A percentile compares a stretch with the other conserved stretches of the same genome.
These are phyloP conservation scores for Calameuta pallipes DNA, from an alignment of 2,888 invertebrate genomes.

Conservation along the genomic window DNA sequence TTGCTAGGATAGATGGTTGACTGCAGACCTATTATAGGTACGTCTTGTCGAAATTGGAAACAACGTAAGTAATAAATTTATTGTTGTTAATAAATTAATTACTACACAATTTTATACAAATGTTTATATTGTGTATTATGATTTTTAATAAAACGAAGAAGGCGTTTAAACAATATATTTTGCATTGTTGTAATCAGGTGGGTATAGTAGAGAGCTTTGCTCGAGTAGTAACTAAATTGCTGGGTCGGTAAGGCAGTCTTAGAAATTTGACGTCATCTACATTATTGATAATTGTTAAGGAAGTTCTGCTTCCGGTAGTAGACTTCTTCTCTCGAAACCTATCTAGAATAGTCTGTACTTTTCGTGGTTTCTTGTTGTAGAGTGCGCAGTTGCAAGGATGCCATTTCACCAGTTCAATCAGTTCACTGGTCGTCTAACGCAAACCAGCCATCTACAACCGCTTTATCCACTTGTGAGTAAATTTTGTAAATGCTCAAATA, in stretches of 20 bases:
- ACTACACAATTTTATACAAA: background rate
- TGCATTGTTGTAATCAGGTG: background rate
- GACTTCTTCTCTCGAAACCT: background rate
- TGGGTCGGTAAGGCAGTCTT: background rate
- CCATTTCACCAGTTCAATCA: constrained; percentile 38
- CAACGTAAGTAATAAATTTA: background rate
- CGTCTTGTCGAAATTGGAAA: constrained; percentile 12
- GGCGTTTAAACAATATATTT: background rate
- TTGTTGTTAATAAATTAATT: background rate
- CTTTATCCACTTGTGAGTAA: constrained; percentile 44
- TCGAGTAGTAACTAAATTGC: background rate
- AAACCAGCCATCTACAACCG: constrained; percentile 31
- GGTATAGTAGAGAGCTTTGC: background rate
- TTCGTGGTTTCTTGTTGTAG: background rate
- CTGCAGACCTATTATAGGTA: background rate
- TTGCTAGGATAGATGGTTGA: constrained; percentile 25
- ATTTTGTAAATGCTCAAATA: constrained; percentile 1
- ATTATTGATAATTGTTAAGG: background rate
- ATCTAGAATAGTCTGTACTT: background rate
- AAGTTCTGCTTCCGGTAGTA: background rate
- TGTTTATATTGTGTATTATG: background rate
- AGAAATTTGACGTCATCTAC: background rate
- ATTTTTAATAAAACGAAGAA: background rate
- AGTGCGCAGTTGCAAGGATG: constrained; percentile 30
- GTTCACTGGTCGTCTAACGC: constrained; percentile 39